Base-by-base conservation (phyloP, 2,797 vertebrate species). In the Benthosema pterotum region DNA sequence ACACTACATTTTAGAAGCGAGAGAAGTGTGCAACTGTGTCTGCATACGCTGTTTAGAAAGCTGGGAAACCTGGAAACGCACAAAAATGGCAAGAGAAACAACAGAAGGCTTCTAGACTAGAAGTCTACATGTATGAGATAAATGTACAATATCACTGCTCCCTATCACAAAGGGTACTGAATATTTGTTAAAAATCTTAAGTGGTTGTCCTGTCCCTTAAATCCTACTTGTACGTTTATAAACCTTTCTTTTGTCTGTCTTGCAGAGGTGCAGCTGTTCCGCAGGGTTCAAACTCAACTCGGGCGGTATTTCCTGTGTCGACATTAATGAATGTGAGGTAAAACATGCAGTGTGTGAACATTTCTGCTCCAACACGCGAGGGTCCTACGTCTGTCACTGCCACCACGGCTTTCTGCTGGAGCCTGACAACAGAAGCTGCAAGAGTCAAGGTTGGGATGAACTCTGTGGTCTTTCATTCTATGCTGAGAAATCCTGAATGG, bases 341-440 rank as follows among this genome's bases (percentile, higher is more conserved):
- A 16, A 57, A 0, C 12, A 64, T 0, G 5, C n/a, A 2, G 52
- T 80, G 7, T 99, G 96, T 80, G 93, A 93, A 82, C 97, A 99
- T 82, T 90, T 32, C 0, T 98, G 96, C 52, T 42, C 91, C 52
- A 98, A 99, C 51, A 87, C 72, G 0, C 70, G 49, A 0, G 95
- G 96, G 0, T 94, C 95, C 49, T 97, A 94, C 74, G 45, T 17
- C 65, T 99, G 96, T 62, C 57, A 38, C 0, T 96, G 95, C 75
- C 81, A 91, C 48, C 80, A 93, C 1, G 95, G 94, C 0, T 98
- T 95, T 79, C 64, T 88, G 14, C 77, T 98, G 58, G 95, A 96
- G 68, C 91, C 93, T 0, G 93, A 97, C 28, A 77, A 90, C 52
- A 92, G 22, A 0, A 78, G 79, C 71, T 98, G 96, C 87, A 98